phyloP scores from a whole-genome alignment of 2,888 invertebrate species.

The Oscheius onirici region DNA sequence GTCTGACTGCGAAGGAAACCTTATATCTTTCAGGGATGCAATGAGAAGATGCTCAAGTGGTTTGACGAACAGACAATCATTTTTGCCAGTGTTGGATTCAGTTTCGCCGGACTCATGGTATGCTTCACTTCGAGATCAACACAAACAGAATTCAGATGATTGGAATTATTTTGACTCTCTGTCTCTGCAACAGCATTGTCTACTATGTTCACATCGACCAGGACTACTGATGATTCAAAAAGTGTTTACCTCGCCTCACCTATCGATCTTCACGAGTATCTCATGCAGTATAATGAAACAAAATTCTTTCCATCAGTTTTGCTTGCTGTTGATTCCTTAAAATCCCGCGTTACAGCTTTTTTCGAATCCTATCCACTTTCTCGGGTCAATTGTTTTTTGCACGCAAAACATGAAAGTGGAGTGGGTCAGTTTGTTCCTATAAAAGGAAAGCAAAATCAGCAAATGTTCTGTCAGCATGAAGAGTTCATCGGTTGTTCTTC shows the following conservation, averaged over 20 bases:
- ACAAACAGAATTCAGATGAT: constrained; percentile 47
- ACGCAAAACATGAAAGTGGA: constrained; percentile 15
- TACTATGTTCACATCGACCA: constrained; percentile 42
- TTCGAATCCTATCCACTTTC: neutral
- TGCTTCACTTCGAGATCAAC: neutral
- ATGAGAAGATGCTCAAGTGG: constrained; percentile 58
- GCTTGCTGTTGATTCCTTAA: no score
- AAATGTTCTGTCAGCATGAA: neutral
- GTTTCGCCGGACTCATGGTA: constrained; percentile 58
- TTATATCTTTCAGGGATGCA: constrained; percentile 57
- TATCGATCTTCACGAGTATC: constrained; percentile 12
- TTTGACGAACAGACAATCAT: constrained; percentile 61
- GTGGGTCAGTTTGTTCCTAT: constrained; percentile 13
- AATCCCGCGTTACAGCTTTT: neutral
- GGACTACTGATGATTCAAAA: constrained; percentile 14
- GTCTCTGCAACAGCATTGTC: constrained; percentile 39
- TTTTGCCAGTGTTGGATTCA: constrained; percentile 57
- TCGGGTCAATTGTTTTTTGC: constrained; percentile 11
- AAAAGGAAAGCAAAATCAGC: neutral
- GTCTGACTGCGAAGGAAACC: neutral
- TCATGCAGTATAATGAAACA: constrained; percentile 4
- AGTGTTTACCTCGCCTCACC: neutral
- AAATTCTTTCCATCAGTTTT: neutral
- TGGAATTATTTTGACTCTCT: constrained; percentile 47
- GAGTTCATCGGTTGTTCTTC: neutral